Evolutionary conservation across 1,140 invertebrate genomes (phyloP).

Genomic region (Octopus sinensis): DNA sequence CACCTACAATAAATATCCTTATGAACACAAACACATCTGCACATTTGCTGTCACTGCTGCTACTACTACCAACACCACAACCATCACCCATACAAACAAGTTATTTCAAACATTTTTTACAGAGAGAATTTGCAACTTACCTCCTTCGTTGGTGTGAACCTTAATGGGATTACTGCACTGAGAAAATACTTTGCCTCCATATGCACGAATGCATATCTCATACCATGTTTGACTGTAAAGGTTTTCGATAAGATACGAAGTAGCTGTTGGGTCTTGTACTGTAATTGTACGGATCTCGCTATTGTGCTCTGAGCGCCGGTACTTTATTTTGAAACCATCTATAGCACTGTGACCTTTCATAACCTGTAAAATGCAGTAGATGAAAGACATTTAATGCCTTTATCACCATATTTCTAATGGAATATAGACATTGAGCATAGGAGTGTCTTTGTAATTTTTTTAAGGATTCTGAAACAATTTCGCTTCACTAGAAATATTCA

Average conservation of each 20-base stretch:
- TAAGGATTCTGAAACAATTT: too few relatives aligned
- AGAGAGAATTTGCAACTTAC: conserved; percentile 33
- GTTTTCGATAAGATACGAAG: conserved; percentile 67
- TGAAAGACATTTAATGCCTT: too few relatives aligned
- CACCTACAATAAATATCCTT: too few relatives aligned
- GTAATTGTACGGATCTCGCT: conserved; percentile 28
- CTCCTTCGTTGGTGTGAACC: conserved; percentile 59
- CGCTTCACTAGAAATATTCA: too few relatives aligned
- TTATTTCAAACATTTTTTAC: too few relatives aligned
- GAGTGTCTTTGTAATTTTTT: too few relatives aligned
- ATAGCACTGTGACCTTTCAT: conserved; percentile 59
- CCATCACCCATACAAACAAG: too few relatives aligned
- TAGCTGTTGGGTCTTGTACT: conserved; percentile 47
- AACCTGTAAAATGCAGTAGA: conserved; percentile 35
- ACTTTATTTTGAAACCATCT: conserved; percentile 90
- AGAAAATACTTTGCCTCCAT: conserved; percentile 73
- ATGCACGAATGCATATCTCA: conserved; percentile 64
- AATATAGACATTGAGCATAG: too few relatives aligned
- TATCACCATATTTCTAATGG: too few relatives aligned
- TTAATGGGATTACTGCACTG: conserved; percentile 65
- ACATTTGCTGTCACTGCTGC: too few relatives aligned
- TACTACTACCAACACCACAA: too few relatives aligned
- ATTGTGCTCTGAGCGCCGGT: conserved; percentile 52
- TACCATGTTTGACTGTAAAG: conserved; percentile 81
- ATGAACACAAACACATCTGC: too few relatives aligned